Evolutionary conservation across 30 jellyfish, hydroid and myxozoan species (phyloP).

Genomic region (Chironex yamaguchii): DNA sequence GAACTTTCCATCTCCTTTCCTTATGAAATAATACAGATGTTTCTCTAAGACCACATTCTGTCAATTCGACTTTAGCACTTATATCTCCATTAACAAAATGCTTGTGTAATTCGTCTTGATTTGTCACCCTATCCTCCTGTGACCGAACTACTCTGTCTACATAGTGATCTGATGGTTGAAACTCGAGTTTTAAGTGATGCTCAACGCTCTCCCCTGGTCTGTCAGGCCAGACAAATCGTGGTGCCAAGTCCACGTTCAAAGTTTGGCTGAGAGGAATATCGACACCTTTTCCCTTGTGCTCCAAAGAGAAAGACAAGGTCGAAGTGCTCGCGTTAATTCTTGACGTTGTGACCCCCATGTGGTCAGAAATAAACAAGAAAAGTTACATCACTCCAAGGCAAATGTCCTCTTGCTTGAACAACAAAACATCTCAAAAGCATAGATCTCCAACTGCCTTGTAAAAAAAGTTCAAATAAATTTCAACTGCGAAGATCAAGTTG

Average conservation of each 20-base stretch:
- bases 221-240: neutral
- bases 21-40: neutral
- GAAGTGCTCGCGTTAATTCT: too few species aligned
- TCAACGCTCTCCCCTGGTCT: neutral
- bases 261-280: neutral
- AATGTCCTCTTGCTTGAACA: too few species aligned
- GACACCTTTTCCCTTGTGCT: neutral
- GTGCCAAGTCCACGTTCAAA: neutral
- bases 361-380: too few species aligned
- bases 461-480: too few species aligned
- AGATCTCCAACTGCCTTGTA: too few species aligned
- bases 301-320: too few species aligned
- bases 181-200: neutral
- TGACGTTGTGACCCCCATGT: too few species aligned
- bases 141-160: too few species aligned
- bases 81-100: too few species aligned
- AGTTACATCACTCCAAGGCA: too few species aligned
- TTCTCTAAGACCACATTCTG: neutral
- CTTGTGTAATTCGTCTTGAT: neutral
- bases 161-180: neutral
- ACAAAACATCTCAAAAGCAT: too few species aligned
- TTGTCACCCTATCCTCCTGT: neutral
- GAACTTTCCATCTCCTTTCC: neutral
- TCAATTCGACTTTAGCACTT: neutral
- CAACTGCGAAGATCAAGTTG: too few species aligned